Base-by-base conservation (phyloP, 1,140 invertebrate genomes). In the Lerema accius region DNA sequence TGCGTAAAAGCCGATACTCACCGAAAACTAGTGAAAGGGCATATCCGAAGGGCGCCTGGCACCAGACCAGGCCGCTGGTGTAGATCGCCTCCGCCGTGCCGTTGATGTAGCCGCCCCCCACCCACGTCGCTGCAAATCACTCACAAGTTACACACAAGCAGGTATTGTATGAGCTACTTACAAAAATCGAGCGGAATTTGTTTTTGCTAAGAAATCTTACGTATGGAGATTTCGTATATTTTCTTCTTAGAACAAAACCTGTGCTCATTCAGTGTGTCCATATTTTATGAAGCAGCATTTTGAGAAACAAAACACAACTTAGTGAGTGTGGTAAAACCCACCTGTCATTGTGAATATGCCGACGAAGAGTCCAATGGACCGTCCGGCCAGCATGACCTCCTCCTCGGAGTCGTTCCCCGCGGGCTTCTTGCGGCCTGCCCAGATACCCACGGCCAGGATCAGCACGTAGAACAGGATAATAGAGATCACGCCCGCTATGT, bases 301-400 rank as follows among this genome's bases (percentile, higher is more conserved):
- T n/a, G n/a, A n/a, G n/a, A n/a, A n/a, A n/a, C n/a, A n/a, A n/a
- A n/a, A n/a, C n/a, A n/a, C n/a, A n/a, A n/a, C n/a, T n/a, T n/a
- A n/a, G n/a, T n/a, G n/a, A n/a, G n/a, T n/a, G n/a, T n/a, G n/a
- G n/a, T n/a, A n/a, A n/a, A n/a, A n/a, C n/a, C n/a, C n/a, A 97
- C 96, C 96, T 86, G 98, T 99, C 98, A 99, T 99, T 10, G 98
- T 99, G 76, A 99, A 99, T 65, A 99, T 98, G 13, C 98, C 98
- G 39, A 99, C 98, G 74, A 99, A 97, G 1, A 98, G 92, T 3
- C 98, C 98, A 73, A 99, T 99, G 78, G 97, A 98, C 46, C 98
- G 92, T 0, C 98, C 98, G 0, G 98, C 98, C 72, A 99, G 88
- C 98, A 99, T 99, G 10, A 99, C 97, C 86, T 99, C 97, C 90